A percentile compares a stretch with the other conserved stretches of the same genome.
Evolutionary conservation across 1,140 invertebrate species (phyloP).

Genomic region (Drosophila aff.): DNA sequence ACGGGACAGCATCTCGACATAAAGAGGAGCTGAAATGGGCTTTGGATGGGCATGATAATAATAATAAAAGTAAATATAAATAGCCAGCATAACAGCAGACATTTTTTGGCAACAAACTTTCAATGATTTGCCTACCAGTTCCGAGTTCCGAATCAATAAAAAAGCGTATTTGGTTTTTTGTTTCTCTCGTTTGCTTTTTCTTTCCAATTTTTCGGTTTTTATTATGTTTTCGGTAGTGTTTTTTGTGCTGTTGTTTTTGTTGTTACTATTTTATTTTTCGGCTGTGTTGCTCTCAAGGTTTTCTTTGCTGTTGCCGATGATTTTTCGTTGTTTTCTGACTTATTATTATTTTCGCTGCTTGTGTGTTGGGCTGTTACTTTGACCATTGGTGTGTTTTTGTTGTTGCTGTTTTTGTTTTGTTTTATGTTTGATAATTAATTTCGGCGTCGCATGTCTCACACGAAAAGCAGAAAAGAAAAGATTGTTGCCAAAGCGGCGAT

Average conservation of each 20-base stretch:
- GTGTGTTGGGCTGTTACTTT: conserved; percentile 27
- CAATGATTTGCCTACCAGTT: conserved; percentile 47
- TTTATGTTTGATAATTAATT: conserved; percentile 50
- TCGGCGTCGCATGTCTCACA: conserved; percentile 14
- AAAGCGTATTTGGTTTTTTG: conserved; percentile 32
- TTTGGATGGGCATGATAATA: conserved; percentile 27
- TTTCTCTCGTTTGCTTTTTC: conserved; percentile 47
- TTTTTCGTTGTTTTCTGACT: conserved; percentile 11
- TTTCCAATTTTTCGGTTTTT: conserved; percentile 55
- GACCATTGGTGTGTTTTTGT: neutral
- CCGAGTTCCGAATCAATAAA: conserved; percentile 57
- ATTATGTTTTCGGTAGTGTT: conserved; percentile 16
- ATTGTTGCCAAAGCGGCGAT: conserved; percentile 3
- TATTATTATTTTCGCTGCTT: conserved; percentile 35
- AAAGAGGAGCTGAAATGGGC: neutral
- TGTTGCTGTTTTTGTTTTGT: conserved; percentile 14
- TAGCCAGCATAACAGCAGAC: conserved; percentile 24
- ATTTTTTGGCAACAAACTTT: conserved; percentile 37
- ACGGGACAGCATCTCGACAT: neutral
- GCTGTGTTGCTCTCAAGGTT: conserved; percentile 49
- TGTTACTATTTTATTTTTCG: conserved; percentile 19
- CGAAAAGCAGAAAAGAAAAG: neutral
- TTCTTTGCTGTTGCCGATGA: conserved; percentile 35
- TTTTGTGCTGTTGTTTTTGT: conserved; percentile 10
- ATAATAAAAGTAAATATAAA: conserved; percentile 23